phyloP scores from a whole-genome alignment of 2,888 invertebrate genomes.

The Oasisia sp. region DNA sequence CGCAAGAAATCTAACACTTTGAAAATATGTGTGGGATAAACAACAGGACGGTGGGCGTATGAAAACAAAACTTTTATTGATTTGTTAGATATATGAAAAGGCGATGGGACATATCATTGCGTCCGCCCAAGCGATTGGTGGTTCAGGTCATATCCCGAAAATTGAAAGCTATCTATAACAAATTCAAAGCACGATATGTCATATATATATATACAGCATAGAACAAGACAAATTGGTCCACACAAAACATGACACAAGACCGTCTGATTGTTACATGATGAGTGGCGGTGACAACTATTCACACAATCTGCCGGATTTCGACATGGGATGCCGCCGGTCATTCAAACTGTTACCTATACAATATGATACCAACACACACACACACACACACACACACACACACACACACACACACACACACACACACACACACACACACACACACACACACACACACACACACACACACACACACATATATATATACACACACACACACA shows the following conservation, averaged over 20 bases:
- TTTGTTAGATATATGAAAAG: no score
- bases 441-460: no score
- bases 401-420: neutral
- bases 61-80: no score
- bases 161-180: neutral
- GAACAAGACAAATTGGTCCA: neutral
- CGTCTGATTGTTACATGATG: neutral
- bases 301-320: neutral
- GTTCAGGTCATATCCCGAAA: neutral
- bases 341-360: neutral
- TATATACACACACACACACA: neutral
- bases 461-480: neutral
- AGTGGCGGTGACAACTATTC: neutral
- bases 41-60: no score
- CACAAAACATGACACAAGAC: neutral
- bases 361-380: no score
- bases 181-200: neutral
- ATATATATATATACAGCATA: neutral
- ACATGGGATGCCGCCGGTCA: neutral
- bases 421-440: neutral
- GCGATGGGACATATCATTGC: no score
- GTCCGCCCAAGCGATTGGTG: neutral
- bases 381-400: neutral
- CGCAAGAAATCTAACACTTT: no score
- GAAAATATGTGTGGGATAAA: no score